Conservation (phyloP, 2,888 invertebrate genomes). For the Tachina lurida region DNA sequence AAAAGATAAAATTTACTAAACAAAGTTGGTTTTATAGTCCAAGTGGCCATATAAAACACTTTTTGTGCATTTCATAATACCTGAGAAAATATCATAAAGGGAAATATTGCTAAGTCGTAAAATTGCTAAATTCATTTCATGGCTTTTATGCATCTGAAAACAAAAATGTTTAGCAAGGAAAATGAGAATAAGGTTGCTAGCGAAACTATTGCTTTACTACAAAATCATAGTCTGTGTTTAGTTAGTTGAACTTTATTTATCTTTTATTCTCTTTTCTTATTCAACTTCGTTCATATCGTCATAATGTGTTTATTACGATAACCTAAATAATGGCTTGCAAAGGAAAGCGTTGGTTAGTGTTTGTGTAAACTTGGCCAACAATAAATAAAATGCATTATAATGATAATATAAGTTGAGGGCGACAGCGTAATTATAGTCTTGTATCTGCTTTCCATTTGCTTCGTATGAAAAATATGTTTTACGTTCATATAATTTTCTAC, state of each 20-base stretch:
- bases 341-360: background rate
- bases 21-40: constrained; percentile 34
- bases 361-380: constrained; percentile 42
- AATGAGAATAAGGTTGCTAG: background rate
- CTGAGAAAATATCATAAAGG: constrained; percentile 30
- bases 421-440: constrained; percentile 64
- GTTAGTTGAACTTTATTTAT: background rate
- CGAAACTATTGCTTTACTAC: background rate
- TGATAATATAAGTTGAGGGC: constrained; percentile 63
- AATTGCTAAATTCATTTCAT: constrained; percentile 5
- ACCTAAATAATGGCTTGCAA: constrained; percentile 12
- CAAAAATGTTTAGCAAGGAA: background rate
- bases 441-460: constrained; percentile 42
- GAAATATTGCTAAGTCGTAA: constrained; percentile 1
- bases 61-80: constrained; percentile 49
- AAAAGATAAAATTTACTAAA: background rate
- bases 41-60: constrained; percentile 57
- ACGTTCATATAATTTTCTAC: constrained; percentile 36
- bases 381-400: constrained; percentile 55
- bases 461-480: constrained; percentile 5
- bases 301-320: constrained; percentile 26
- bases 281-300: background rate
- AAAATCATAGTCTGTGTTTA: background rate
- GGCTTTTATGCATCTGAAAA: background rate
- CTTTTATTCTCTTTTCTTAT: background rate